These are phyloP conservation scores for Phaonia tiefii DNA, from an alignment of 2,888 invertebrate species.

Conservation along the genomic window DNA sequence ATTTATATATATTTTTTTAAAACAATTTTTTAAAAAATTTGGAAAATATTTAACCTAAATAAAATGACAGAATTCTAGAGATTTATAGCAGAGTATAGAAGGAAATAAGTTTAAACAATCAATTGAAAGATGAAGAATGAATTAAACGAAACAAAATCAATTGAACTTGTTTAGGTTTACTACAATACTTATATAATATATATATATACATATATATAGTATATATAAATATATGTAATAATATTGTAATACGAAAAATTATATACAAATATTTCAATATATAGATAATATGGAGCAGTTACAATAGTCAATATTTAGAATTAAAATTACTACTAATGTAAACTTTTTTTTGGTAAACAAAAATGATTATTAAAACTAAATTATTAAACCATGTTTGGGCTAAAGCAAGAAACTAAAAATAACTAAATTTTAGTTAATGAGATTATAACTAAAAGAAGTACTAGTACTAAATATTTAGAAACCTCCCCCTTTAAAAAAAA, in stretches of 20 bases:
- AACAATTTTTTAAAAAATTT: constrained; percentile 4
- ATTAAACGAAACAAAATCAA: neutral
- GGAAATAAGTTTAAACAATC: neutral
- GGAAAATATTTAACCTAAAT: neutral
- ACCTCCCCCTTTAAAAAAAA: neutral
- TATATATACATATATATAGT: constrained; percentile 35
- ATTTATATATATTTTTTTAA: constrained; percentile 14
- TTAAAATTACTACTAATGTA: constrained; percentile 13
- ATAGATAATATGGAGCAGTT: constrained; percentile 32
- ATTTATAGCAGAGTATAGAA: too few species aligned
- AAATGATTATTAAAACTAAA: too few species aligned
- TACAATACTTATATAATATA: constrained; percentile 1
- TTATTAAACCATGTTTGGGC: constrained; percentile 21
- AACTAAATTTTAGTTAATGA: constrained; percentile 24
- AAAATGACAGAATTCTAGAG: neutral
- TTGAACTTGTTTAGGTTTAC: constrained; percentile 1
- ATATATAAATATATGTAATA: constrained; percentile 43
- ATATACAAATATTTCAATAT: constrained; percentile 22
- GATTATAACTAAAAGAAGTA: neutral
- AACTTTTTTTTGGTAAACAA: constrained; percentile 27
- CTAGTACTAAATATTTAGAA: constrained; percentile 14
- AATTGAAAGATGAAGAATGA: constrained; percentile 7
- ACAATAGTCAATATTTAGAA: constrained; percentile 59
- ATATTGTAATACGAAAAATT: constrained; percentile 20
- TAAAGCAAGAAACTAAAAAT: too few species aligned